Percentiles rank a stretch among this genome's conserved stretches.
These are phyloP conservation scores for Chrysemys picta DNA, from an alignment of 2,113 vertebrate species.

Conservation along the genomic window DNA sequence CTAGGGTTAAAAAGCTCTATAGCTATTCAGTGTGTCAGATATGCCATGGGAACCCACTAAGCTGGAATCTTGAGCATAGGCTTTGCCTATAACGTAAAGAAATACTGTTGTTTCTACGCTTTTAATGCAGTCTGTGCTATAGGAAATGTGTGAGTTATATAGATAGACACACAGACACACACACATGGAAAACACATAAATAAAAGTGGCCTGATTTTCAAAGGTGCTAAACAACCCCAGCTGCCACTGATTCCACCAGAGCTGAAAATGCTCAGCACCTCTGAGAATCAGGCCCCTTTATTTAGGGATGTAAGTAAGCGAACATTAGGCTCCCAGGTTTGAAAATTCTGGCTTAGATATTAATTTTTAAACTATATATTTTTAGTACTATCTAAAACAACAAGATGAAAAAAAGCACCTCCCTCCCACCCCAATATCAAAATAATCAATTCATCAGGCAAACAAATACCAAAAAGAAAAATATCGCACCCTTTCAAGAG, in stretches of 20 bases:
- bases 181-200: not conserved
- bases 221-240: not conserved
- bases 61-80: no score
- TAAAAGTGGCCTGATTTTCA: not conserved
- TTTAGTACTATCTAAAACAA: fast-evolving
- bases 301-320: not conserved
- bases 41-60: no score
- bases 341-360: not conserved
- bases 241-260: not conserved
- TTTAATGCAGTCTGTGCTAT: not conserved
- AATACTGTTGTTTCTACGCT: not conserved
- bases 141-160: not conserved
- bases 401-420: no score
- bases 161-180: not conserved
- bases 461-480: not conserved
- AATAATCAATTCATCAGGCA: not conserved
- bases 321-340: not conserved
- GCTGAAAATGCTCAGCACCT: not conserved
- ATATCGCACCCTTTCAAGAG: not conserved
- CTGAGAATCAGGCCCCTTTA: not conserved
- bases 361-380: not conserved
- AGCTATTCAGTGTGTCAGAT: no score
- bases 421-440: not conserved
- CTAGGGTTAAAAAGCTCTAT: no score
- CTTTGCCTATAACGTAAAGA: no score